Conservation (phyloP, 2,113 vertebrate genomes). For the Antennarius striatus region DNA sequence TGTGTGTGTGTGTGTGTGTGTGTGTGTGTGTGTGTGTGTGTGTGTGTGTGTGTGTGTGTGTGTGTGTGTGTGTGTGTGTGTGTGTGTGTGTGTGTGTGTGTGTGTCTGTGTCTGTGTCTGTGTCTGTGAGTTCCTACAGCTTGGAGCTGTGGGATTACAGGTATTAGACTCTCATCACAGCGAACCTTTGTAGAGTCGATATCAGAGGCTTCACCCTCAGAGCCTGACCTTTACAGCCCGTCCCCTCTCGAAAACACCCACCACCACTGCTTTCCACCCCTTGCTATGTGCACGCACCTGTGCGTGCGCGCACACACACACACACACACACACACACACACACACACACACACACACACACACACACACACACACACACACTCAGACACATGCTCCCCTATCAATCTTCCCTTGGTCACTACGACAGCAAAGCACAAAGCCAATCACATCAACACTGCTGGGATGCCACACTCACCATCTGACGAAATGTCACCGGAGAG, state of each 20-base stretch:
- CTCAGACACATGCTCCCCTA: conserved; percentile 21
- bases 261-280: conserved; percentile 4
- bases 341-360: conserved; percentile 14
- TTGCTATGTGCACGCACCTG: neutral
- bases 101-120: conserved; percentile 4
- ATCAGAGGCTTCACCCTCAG: conserved; percentile 66
- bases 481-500: conserved; percentile 72
- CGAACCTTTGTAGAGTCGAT: conserved; percentile 70
- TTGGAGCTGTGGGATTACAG: conserved; percentile 38
- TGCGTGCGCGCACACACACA: conserved; percentile 13
- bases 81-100: conserved; percentile 26
- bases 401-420: conserved; percentile 67
- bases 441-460: conserved; percentile 65
- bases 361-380: conserved; percentile 24
- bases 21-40: no score
- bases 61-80: conserved; percentile 21
- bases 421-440: conserved; percentile 70
- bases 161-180: conserved; percentile 61
- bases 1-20: no score
- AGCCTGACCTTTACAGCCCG: conserved; percentile 70
- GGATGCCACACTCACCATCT: conserved; percentile 61
- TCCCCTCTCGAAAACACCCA: conserved; percentile 43
- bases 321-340: conserved; percentile 15
- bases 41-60: no score
- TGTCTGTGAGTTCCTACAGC: conserved; percentile 6